Evolutionary conservation across 2,888 invertebrate species (phyloP).

Genomic region (Alloplasta piceator): DNA sequence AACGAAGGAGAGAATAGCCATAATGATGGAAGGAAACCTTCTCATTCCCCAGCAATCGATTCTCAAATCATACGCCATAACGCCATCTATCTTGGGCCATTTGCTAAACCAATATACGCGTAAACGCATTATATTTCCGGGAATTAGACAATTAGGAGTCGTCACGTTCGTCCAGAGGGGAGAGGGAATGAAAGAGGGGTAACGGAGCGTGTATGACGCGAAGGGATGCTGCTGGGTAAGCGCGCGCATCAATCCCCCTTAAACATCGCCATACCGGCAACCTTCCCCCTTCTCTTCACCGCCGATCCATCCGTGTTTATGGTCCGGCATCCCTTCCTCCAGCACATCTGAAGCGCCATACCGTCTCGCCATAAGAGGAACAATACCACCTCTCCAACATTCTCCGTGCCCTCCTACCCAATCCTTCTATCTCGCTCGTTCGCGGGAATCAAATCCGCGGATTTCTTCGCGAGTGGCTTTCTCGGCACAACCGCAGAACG

Average conservation of each 20-base stretch:
- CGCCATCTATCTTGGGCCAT: slow-evolving; percentile 47
- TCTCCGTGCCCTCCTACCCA: not conserved
- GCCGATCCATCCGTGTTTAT: slow-evolving; percentile 7
- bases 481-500: slow-evolving; percentile 55
- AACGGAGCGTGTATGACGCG: slow-evolving; percentile 54
- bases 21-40: not conserved
- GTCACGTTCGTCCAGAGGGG: slow-evolving; percentile 78
- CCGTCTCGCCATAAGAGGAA: slow-evolving; percentile 56
- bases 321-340: slow-evolving; percentile 3
- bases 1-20: slow-evolving; percentile 63
- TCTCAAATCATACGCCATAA: slow-evolving; percentile 56
- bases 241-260: slow-evolving; percentile 52
- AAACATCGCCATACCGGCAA: slow-evolving; percentile 9
- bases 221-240: slow-evolving; percentile 47
- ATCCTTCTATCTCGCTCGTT: slow-evolving; percentile 39
- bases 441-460: slow-evolving; percentile 37
- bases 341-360: slow-evolving; percentile 46
- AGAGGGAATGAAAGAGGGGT: slow-evolving; percentile 37
- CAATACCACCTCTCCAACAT: slow-evolving; percentile 35
- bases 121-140: slow-evolving; percentile 78
- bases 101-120: slow-evolving; percentile 45
- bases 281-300: slow-evolving; percentile 25
- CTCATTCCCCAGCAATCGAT: slow-evolving; percentile 77
- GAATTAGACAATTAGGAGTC: slow-evolving; percentile 84
- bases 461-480: slow-evolving; percentile 43